Base-by-base conservation (phyloP, 2,888 invertebrate species). In the Hemicrepidius hirtus region DNA sequence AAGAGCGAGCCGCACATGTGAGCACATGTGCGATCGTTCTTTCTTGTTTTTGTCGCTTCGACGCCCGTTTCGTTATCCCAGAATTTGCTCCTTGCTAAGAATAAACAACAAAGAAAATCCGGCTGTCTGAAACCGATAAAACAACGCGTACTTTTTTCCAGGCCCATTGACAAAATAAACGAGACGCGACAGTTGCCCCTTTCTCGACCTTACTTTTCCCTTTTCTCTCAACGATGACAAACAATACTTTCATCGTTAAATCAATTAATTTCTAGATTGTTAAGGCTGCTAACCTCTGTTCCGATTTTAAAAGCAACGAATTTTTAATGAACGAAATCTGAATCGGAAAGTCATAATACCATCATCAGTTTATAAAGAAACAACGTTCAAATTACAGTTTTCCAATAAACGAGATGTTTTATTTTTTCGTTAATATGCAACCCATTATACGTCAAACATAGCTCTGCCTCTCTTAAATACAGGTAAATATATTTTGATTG, bases 1-100 rank as follows among this genome's bases (percentile, higher is more conserved):
- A 81, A 76, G 75, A 76, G 75, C 78, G 76, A 79, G 79, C 76
- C 76, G 77, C 80, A 80, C 79, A 80, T 80, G 79, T 79, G 78
- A 72, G 70, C 75, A 68, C 69, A 75, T 65, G 68, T 75, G 71
- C 64, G 57, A 70, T 35, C 59, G 59, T 60, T 71, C 65, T 59
- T 65, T 55, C 62, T 40, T 49, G 72, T 77, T 78, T 76, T 79
- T 73, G 71, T 70, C 73, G 60, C 64, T 64, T 63, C 73, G 66
- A 70, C 75, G 67, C 67, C 40, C 65, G 41, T 49, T 50, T 59
- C 60, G 49, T 65, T 66, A 64, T 50, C 37, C 44, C 49, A 35
- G 28, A 68, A 69, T 63, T 65, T 65, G 64, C 62, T 68, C 55
- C 68, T 60, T 49, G 16, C 68, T 37, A 59, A 68, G 57, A 68